Conservation (phyloP, 2,888 invertebrate genomes). For the Cerastoderma edule region DNA sequence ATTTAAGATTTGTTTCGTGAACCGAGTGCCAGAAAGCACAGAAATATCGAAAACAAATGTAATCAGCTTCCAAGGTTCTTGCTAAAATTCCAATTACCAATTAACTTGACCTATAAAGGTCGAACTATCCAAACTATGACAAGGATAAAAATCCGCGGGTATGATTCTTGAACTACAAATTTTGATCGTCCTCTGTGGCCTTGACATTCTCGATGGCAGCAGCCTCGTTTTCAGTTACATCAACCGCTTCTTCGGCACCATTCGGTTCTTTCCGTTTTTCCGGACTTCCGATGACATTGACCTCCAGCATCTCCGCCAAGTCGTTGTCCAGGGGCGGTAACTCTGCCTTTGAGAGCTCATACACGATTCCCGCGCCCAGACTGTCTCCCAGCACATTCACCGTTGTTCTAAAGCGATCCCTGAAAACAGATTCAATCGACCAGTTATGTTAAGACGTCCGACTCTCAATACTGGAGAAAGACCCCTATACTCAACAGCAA, state of each 20-base stretch:
- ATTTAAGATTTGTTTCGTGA: no score
- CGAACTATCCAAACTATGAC: no score
- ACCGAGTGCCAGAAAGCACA: no score
- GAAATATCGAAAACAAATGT: no score
- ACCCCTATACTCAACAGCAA: no score
- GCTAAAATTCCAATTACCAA: no score
- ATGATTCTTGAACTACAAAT: neutral
- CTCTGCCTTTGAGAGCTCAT: conserved; percentile 86
- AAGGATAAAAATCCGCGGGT: no score
- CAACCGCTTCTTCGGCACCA: conserved; percentile 44
- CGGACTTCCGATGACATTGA: conserved; percentile 31
- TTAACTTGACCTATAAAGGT: no score
- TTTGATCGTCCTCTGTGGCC: neutral
- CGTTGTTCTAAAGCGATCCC: conserved; percentile 88
- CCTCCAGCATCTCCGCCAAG: conserved; percentile 30
- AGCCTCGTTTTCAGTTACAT: conserved; percentile 26
- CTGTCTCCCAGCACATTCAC: conserved; percentile 98
- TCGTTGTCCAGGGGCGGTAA: conserved; percentile 73
- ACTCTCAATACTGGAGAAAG: no score
- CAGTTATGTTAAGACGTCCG: no score
- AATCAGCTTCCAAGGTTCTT: no score
- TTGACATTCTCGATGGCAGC: conserved; percentile 2
- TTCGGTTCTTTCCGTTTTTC: conserved; percentile 51
- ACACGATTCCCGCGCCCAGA: conserved; percentile 95
- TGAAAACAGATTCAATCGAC: conserved; percentile 69